A percentile compares a stretch with the other conserved stretches of the same genome.
These are phyloP conservation scores for Syngnathus acus DNA, from an alignment of 2,797 vertebrate species.

Conservation along the genomic window DNA sequence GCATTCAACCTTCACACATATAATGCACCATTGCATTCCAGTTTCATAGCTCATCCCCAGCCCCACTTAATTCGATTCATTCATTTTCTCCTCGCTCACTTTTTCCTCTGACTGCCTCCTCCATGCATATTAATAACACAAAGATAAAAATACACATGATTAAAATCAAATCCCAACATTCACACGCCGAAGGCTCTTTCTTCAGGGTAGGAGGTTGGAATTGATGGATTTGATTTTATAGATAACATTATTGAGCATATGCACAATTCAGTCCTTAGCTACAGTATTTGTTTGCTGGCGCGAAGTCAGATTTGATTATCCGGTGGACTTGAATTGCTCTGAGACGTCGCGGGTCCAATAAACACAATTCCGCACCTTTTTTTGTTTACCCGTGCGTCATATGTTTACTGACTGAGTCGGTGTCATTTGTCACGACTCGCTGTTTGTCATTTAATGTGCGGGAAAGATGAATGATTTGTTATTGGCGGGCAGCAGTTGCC, in stretches of 20 bases:
- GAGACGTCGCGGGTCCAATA: constrained; percentile 31
- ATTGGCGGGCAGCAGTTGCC: constrained; percentile 26
- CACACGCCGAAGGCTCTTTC: constrained; percentile 35
- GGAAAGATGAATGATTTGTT: constrained; percentile 41
- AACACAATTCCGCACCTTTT: constrained; percentile 34
- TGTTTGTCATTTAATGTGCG: constrained; percentile 29
- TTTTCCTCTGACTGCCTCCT: constrained; percentile 36
- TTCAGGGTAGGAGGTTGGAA: constrained; percentile 34
- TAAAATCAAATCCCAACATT: constrained; percentile 46
- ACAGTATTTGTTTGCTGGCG: constrained; percentile 33
- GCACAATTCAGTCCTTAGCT: constrained; percentile 43
- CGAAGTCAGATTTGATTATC: constrained; percentile 45
- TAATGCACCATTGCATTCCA: constrained; percentile 44
- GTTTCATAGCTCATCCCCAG: constrained; percentile 29
- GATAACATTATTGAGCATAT: constrained; percentile 45
- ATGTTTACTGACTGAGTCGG: constrained; percentile 24
- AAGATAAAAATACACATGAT: constrained; percentile 59
- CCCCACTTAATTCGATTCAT: constrained; percentile 52
- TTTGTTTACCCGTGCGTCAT: constrained; percentile 49
- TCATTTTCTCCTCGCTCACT: constrained; percentile 52
- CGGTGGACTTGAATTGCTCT: constrained; percentile 12
- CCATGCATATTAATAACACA: constrained; percentile 57
- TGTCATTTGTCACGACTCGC: constrained; percentile 43
- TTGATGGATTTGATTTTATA: constrained; percentile 49
- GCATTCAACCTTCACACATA: constrained; percentile 32